Base-by-base conservation (phyloP, 2,797 vertebrate species). In the Babyrousa celebensis region DNA sequence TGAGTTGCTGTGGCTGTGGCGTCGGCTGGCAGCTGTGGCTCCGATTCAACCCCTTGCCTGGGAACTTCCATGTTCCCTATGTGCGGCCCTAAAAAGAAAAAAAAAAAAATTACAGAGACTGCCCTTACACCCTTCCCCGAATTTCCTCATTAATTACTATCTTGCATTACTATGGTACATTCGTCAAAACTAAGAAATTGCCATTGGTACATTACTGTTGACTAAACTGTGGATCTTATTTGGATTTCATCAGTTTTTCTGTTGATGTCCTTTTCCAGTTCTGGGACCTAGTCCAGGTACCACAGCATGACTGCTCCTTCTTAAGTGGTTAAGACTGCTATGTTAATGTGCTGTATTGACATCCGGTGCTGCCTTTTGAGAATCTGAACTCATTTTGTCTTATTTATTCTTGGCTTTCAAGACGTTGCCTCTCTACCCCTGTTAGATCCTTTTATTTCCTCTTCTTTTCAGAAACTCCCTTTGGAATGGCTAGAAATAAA, bases 231-330 rank as follows among this genome's bases (percentile, higher is more conserved):
- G 68, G 52, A 3, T 79, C 83, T 84, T 72, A 58, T 43, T 82
- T 89, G 58, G n/a, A 75, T 89, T 90, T 88, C 40, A 94, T 43
- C 43, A n/a, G 5, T 70, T 96, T 96, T 91, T 78, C 67, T 40
- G 25, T 77, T 56, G 20, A 77, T 63, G 27, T 32, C 54, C 27
- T 85, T 74, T 86, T 74, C 70, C 63, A 67, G 27, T 68, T 85
- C 20, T 16, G 29, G 32, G 72, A 67, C 58, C 36, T 21, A 43
- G 3, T 54, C 40, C 32, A 77, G 56, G 56, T 18, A 43, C 58
- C 32, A 65, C 4, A 29, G 63, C 43, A 58, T 54, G 43, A 48
- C 16, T 27, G 29, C 56, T 43, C 74, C 48, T 89, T 67, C 80
- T 52, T 12, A 6, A 60, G 12, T 74, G 60, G n/a, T 68, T 17